phyloP scores from a whole-genome alignment of 2,888 invertebrate species.

The Uloborus plumipes region DNA sequence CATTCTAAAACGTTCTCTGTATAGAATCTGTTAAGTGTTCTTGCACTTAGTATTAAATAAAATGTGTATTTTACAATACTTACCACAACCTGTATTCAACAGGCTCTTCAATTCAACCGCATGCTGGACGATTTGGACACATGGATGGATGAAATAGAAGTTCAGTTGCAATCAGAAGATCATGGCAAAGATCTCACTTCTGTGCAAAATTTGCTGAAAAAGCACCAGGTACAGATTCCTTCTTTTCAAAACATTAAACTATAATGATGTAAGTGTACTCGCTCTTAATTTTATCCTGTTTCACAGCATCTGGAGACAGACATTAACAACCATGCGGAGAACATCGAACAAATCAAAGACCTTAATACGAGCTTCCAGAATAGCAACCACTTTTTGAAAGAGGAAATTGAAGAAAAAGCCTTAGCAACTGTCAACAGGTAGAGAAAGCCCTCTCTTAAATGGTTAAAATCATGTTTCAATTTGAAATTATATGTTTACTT shows the following conservation, averaged over 20 bases:
- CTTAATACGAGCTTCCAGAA: constrained; percentile 82
- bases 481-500: no score
- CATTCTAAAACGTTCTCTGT: no score
- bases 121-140: constrained; percentile 91
- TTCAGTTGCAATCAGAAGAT: constrained; percentile 81
- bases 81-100: no score
- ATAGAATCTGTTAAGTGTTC: no score
- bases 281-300: not conserved
- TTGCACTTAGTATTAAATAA: no score
- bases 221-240: constrained; percentile 72
- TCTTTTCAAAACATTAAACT: not conserved
- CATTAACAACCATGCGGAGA: constrained; percentile 85
- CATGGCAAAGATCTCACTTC: constrained; percentile 90
- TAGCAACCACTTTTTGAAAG: constrained; percentile 88
- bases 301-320: constrained; percentile 83
- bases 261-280: not conserved
- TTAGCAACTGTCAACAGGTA: constrained; percentile 77
- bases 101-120: constrained; percentile 88
- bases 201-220: constrained; percentile 81
- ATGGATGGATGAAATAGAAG: constrained; percentile 92
- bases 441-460: constrained; percentile 24
- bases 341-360: constrained; percentile 79
- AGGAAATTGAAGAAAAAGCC: constrained; percentile 85
- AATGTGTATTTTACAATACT: no score
- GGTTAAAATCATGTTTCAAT: not conserved